Conservation (phyloP, 2,888 invertebrate species). For the Netelia virgata region DNA sequence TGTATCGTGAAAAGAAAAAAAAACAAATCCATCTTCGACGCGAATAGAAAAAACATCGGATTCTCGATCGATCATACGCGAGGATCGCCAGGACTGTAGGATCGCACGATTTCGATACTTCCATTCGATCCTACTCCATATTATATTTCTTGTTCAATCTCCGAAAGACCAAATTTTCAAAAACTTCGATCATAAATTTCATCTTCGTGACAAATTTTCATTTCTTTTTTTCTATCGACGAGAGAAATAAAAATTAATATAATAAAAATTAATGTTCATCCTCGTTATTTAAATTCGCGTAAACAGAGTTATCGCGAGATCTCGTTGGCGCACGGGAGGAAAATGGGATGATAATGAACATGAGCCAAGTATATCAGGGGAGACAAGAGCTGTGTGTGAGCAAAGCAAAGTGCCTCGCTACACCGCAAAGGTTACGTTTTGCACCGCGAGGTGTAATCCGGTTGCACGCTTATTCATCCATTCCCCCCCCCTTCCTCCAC, state of each 20-base stretch:
- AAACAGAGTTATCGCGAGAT: neutral
- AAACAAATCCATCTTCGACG: neutral
- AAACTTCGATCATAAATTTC: neutral
- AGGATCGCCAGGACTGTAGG: neutral
- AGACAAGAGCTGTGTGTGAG: neutral
- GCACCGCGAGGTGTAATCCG: conserved; percentile 61
- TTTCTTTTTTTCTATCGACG: neutral
- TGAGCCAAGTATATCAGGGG: neutral
- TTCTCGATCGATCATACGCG: conserved; percentile 38
- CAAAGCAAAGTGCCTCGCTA: conserved; percentile 28
- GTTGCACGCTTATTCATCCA: conserved; percentile 60
- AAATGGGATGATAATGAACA: conserved; percentile 15
- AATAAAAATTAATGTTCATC: neutral
- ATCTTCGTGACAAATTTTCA: neutral
- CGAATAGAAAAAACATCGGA: conserved; percentile 8
- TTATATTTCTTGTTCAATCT: neutral
- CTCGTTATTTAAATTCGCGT: neutral
- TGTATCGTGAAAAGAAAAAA: conserved; percentile 1
- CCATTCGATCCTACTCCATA: neutral
- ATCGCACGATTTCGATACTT: neutral
- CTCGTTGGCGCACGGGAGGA: neutral
- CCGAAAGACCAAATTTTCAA: neutral
- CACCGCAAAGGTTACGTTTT: conserved; percentile 52
- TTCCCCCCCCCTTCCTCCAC: neutral
- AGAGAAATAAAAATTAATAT: neutral